Base-by-base conservation (phyloP, 2,113 vertebrate species). In the Psophia crepitans region DNA sequence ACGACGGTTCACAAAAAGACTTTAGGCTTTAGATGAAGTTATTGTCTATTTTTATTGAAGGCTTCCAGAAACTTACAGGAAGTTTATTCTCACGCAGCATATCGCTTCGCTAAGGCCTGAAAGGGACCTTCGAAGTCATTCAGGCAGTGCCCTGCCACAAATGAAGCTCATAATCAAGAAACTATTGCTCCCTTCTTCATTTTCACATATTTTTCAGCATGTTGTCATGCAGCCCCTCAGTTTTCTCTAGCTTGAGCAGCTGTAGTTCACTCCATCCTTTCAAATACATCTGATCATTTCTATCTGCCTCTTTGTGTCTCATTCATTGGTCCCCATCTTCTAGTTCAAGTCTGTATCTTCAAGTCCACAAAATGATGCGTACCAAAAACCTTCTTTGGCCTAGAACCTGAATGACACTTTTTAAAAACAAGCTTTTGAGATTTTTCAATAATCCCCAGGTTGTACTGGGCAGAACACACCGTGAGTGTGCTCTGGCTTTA, bases 401-500 rank as follows among this genome's bases (percentile, higher is more conserved):
- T 75, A 39, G 46, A 84, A 78, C 19, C 84, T 37, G 7, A 63
- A 53, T 12, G 30, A 14, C 1, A 1, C 8, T 27, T 82, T 41
- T 43, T 15, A 12, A 44, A 84, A 82, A 32, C 3, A 35, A 39
- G 2, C 7, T 32, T 57, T 35, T 39, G 51, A 64, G 8, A 10
- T 68, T 79, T 43, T 63, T 87, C 46, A 32, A 0, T 8, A 24
- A n/a, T 66, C 32, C 35, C 19, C 17, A 32, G 39, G 7, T 49
- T 1, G 0, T n/a, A 28, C 30, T 46, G 63, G 22, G 27, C 10
- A 41, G 10, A 70, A 12, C 14, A 15, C 5, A 10, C 12, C 0
- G 0, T 28, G 41, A 14, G 13, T 51, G 30, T 33, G 23, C 32
- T 66, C 46, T 87, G 10, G 28, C 35, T 73, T 73, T 68, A 9